Conservation (phyloP, 2,888 invertebrate genomes). For the Myathropa florea region DNA sequence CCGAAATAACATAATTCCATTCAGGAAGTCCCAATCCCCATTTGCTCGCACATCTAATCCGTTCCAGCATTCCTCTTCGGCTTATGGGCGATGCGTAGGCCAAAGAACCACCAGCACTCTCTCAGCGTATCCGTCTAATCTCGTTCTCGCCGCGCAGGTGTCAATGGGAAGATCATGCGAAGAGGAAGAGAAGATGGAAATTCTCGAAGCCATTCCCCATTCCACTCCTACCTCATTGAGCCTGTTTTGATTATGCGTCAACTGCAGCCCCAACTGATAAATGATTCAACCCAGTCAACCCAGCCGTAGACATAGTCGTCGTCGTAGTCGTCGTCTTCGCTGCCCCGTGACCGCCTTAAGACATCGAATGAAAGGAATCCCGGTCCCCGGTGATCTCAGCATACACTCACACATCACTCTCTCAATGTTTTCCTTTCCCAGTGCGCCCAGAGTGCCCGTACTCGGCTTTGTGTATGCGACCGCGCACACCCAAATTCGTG, state of each 20-base stretch:
- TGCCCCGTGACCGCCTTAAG: background rate
- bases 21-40: constrained; percentile 57
- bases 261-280: constrained; percentile 50
- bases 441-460: constrained; percentile 13
- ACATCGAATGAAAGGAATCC: constrained; percentile 57
- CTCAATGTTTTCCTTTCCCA: constrained; percentile 61
- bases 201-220: constrained; percentile 44
- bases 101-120: constrained; percentile 34
- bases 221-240: constrained; percentile 42
- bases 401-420: constrained; percentile 33
- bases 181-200: constrained; percentile 35
- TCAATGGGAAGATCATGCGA: constrained; percentile 64
- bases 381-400: constrained; percentile 60
- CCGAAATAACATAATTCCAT: constrained; percentile 60
- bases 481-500: constrained; percentile 77
- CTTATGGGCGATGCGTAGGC: background rate
- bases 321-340: constrained; percentile 13
- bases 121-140: constrained; percentile 45
- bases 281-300: constrained; percentile 56
- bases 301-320: constrained; percentile 1
- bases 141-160: constrained; percentile 66
- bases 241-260: constrained; percentile 65
- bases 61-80: constrained; percentile 30
- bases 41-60: constrained; percentile 54
- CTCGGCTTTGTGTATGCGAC: constrained; percentile 35